These are phyloP conservation scores for Taxidea taxus DNA, from an alignment of 2,113 vertebrate species.

Conservation along the genomic window DNA sequence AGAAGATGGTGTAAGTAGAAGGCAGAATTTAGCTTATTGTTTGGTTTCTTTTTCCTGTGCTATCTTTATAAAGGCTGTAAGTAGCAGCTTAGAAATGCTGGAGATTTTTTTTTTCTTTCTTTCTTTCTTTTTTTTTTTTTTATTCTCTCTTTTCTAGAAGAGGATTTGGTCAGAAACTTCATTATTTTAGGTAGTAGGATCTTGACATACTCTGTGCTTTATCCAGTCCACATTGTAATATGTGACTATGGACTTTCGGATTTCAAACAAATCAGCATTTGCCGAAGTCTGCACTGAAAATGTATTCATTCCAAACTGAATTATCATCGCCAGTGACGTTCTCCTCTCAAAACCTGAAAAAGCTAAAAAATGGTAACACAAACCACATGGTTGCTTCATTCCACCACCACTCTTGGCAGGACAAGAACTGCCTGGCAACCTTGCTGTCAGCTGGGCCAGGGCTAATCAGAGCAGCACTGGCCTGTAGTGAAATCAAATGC, in stretches of 20 bases:
- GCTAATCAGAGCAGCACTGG: conserved; percentile 71
- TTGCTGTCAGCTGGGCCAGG: conserved; percentile 73
- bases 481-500: conserved; percentile 73
- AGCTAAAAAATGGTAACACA: conserved; percentile 81
- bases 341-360: conserved; percentile 81
- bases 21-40: conserved; percentile 35
- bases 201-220: conserved; percentile 60
- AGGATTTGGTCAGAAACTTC: conserved; percentile 62
- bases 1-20: background rate
- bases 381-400: conserved; percentile 82
- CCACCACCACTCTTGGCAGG: conserved; percentile 76
- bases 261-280: conserved; percentile 77
- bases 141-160: background rate
- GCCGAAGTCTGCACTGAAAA: conserved; percentile 76
- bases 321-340: conserved; percentile 77
- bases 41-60: conserved; percentile 35
- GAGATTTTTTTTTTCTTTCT: conserved; percentile 1
- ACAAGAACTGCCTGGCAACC: conserved; percentile 72
- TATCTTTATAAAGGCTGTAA: conserved; percentile 70
- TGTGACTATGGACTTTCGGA: conserved; percentile 72
- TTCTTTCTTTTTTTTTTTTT: conserved; percentile 36
- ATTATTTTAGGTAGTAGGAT: conserved; percentile 68
- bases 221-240: conserved; percentile 74
- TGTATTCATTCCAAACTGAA: conserved; percentile 75
- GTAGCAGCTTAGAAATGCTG: conserved; percentile 43